Percentiles rank a stretch among this genome's conserved stretches.
phyloP scores from a whole-genome alignment of 1,140 invertebrate species.

The Drosophila eugracilis region DNA sequence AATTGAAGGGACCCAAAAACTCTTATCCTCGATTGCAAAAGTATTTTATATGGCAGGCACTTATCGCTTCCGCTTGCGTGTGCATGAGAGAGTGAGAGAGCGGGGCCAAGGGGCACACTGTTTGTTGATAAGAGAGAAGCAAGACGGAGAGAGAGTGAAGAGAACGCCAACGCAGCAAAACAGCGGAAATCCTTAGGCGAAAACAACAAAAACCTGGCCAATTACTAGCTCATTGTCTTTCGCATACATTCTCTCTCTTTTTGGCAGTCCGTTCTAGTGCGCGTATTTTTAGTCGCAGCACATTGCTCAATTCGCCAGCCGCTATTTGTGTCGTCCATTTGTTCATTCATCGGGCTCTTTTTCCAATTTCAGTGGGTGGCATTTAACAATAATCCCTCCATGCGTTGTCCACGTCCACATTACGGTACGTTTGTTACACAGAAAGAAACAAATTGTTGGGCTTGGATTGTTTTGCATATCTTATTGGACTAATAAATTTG shows the following conservation, averaged over 20 bases:
- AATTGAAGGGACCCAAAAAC: background rate
- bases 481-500: background rate
- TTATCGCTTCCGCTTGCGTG: constrained; percentile 38
- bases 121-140: constrained; percentile 53
- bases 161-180: constrained; percentile 18
- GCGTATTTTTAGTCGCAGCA: constrained; percentile 59
- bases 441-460: background rate
- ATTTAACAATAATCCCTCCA: constrained; percentile 25
- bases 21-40: constrained; percentile 31
- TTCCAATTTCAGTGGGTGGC: constrained; percentile 50
- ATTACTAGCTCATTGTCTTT: constrained; percentile 19
- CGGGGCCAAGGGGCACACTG: constrained; percentile 35
- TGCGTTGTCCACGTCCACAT: constrained; percentile 58
- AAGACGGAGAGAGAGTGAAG: background rate
- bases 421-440: background rate
- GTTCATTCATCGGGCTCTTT: constrained; percentile 57
- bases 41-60: constrained; percentile 17
- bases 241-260: constrained; percentile 21
- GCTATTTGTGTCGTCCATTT: constrained; percentile 37
- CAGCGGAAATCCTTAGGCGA: constrained; percentile 25
- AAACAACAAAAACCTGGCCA: constrained; percentile 13
- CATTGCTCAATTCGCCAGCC: constrained; percentile 54
- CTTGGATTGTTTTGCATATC: background rate
- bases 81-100: constrained; percentile 5
- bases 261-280: constrained; percentile 52